These are phyloP conservation scores for Emmelina monodactyla DNA, from an alignment of 2,888 invertebrate genomes.

Conservation along the genomic window DNA sequence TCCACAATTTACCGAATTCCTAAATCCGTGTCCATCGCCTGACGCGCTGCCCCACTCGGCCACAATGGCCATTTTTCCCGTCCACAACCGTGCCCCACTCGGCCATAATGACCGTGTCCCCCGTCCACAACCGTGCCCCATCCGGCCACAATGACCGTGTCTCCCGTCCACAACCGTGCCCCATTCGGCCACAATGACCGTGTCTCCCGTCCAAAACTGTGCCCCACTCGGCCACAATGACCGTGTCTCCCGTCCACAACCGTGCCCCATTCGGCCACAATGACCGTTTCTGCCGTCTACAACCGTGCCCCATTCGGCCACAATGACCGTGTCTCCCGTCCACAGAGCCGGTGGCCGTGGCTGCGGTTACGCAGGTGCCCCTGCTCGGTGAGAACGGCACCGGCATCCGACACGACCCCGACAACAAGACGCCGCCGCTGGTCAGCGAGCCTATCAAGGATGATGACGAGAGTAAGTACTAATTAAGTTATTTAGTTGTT, in stretches of 20 bases:
- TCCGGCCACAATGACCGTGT: neutral
- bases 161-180: too few relatives aligned
- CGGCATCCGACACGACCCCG: slow-evolving; percentile 31
- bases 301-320: too few relatives aligned
- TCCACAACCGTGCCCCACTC: too few relatives aligned
- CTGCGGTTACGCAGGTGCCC: slow-evolving; percentile 34
- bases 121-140: too few relatives aligned
- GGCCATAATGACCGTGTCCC: neutral
- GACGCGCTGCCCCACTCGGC: too few relatives aligned
- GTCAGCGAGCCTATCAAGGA: slow-evolving; percentile 48
- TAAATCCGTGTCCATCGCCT: too few relatives aligned
- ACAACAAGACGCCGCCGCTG: slow-evolving; percentile 29
- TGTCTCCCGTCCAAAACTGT: too few relatives aligned
- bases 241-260: neutral
- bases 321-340: neutral
- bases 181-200: too few relatives aligned
- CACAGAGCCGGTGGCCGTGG: slow-evolving; percentile 19
- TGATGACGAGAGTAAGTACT: slow-evolving; percentile 36
- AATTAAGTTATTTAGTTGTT: too few relatives aligned
- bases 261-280: too few relatives aligned
- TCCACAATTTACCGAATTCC: too few relatives aligned
- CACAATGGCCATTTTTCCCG: neutral
- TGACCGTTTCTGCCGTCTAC: too few relatives aligned
- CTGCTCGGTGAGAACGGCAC: slow-evolving; percentile 55
- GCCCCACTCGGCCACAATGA: neutral